Evolutionary conservation across 2,888 invertebrate genomes (phyloP), one percentile per base, ranked within the genome.

Genomic region (Alloscopus bannaensis): DNA sequence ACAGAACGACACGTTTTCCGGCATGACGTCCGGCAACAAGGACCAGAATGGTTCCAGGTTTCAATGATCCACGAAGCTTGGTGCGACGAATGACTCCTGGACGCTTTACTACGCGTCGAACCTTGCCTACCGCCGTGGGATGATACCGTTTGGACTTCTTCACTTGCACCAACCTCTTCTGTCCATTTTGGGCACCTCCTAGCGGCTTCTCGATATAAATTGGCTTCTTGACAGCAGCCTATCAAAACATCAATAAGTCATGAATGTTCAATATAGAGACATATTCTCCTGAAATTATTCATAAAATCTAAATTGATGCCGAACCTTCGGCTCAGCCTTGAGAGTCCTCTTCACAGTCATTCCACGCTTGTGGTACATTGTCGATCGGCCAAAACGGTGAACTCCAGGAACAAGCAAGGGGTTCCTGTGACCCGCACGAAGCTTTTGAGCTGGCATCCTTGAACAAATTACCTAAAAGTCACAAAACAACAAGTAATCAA

Each of bases 121-220:
- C 93, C 88, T 93, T 94, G 84, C 94, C 90, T 62, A 93, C 93
- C 87, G 93, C 92, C 69, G 95, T 95, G 47, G 95, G 94, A 88
- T 94, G 95, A 89, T 93, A 94, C 31, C 93, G 92, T 86, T 92
- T 93, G 84, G 94, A 92, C 88, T 95, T 93, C 86, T 92, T 92
- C 66, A 94, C 89, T 82, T 93, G 90, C 60, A 99, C 97, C 84
- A 92, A 92, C 89, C 98, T 93, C 86, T 93, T 94, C 77, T 94
- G 95, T 87, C 98, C 98, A 88, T 99, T 99, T 90, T 98, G 98
- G 86, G 97, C 98, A 83, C 98, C 99, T 77, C 95, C 95, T 86
- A 99, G 94, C 87, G 93, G 92, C 90, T 99, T 98, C 81, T 93
- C 93, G 75, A 94, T 90, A 11, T 91, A 91, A 60, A 92, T 89